A percentile compares a stretch with the other conserved stretches of the same genome.
Evolutionary conservation across 2,888 invertebrate genomes (phyloP).

Genomic region (Spialia ferax): DNA sequence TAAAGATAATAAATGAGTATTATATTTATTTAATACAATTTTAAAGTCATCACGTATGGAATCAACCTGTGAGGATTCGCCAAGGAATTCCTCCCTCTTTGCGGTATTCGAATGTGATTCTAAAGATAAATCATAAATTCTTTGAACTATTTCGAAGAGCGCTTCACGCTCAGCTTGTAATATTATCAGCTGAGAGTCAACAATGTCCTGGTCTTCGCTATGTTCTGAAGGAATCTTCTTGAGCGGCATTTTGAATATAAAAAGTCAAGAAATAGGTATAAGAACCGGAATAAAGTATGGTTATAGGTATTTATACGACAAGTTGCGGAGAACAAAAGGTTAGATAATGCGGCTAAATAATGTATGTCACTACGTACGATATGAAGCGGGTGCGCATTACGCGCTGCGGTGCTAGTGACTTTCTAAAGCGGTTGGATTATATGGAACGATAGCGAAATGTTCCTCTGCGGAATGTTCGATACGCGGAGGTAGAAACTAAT

Average conservation of each 20-base stretch:
- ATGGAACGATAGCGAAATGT: neutral
- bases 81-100: conserved; percentile 1
- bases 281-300: too few relatives aligned
- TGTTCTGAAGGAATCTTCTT: neutral
- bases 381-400: neutral
- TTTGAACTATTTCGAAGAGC: neutral
- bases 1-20: conserved; percentile 10
- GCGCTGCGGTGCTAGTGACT: neutral
- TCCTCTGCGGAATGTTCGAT: neutral
- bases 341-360: neutral
- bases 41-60: neutral
- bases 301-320: too few relatives aligned
- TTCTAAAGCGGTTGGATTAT: neutral
- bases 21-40: conserved; percentile 9
- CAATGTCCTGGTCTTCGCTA: neutral
- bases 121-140: neutral
- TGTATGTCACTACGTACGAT: neutral
- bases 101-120: neutral
- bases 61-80: conserved; percentile 1
- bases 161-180: neutral
- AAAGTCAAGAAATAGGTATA: too few relatives aligned
- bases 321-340: neutral
- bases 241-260: neutral
- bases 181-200: neutral
- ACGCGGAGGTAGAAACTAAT: neutral